Evolutionary conservation across 2,888 invertebrate species (phyloP), one percentile per base, ranked within the genome.

Genomic region (Conomelus anceps): DNA sequence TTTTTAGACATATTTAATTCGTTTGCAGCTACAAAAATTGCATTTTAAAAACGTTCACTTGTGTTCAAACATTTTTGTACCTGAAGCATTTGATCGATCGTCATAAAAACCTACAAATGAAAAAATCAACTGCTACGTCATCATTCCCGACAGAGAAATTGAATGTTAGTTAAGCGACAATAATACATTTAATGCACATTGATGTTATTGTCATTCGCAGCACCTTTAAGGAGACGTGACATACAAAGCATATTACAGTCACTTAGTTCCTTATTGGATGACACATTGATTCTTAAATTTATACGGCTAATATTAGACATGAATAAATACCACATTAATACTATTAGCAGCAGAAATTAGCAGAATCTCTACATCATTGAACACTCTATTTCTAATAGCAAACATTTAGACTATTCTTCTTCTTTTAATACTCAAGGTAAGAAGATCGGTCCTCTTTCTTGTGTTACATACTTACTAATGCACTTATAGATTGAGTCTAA

Each of bases 191-290:
- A 90, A 91, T 91, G 90, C 90, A 91, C 91, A 90, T 90, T 20
- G 85, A 23, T 41, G 85, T 90, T 91, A 90, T 91, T 91, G 91
- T 91, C 91, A 90, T 88, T 91, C 90, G 91, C 90, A 90, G 91
- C 90, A 91, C 90, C 90, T 90, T 90, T 89, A 89, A 90, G 90
- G 90, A 91, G 63, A 20, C 7, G n/a, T 63, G n/a, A 63, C 7
- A 1, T 63, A 63, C 20, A 63, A n/a, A 9, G 63, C 63, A 63
- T 7, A 7, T 17, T 63, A 63, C 26, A 26, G 34, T 34, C 63
- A 20, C 63, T 63, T 63, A n/a, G 63, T 63, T 63, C 63, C 63
- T 63, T 63, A 3, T 63, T n/a, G 63, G n/a, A 63, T 63, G n/a
- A n/a, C 4, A n/a, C 63, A 63, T 63, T n/a, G 3, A n/a, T 63